A percentile compares a stretch with the other conserved stretches of the same genome.
phyloP scores from a whole-genome alignment of 2,113 vertebrate genomes.

The Cryptoleucopteryx plumbea region DNA sequence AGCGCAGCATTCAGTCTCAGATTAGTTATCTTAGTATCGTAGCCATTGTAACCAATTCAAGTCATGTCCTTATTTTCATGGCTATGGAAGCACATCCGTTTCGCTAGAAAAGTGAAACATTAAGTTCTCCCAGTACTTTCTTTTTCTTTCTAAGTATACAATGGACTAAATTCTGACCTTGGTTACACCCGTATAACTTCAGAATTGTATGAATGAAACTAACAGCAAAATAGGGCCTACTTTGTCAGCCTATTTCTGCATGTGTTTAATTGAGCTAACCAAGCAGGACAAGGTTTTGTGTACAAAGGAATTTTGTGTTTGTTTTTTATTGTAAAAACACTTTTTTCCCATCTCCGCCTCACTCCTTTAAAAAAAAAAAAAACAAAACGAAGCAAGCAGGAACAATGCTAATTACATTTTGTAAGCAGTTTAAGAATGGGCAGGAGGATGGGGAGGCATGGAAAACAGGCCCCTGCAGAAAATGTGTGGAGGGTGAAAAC shows the following conservation, averaged over 20 bases:
- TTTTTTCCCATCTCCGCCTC: neutral
- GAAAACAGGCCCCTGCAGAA: slow-evolving; percentile 44
- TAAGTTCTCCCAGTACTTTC: neutral
- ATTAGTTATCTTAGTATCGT: neutral
- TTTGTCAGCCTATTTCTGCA: neutral
- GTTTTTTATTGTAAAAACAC: slow-evolving; percentile 27
- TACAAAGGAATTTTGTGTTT: slow-evolving; percentile 17
- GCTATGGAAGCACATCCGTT: neutral
- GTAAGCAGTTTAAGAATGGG: slow-evolving; percentile 44
- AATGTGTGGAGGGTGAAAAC: slow-evolving; percentile 28
- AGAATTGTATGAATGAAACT: neutral
- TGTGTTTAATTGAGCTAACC: neutral
- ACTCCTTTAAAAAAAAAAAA: neutral
- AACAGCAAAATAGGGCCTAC: neutral
- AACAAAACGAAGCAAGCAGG: neutral
- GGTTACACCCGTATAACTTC: neutral
- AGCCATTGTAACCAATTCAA: neutral
- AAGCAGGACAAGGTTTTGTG: slow-evolving; percentile 5
- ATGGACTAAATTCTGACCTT: slow-evolving; percentile 23
- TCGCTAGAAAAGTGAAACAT: slow-evolving; percentile 1
- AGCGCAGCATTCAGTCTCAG: neutral
- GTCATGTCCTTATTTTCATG: neutral
- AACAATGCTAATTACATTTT: slow-evolving; percentile 64
- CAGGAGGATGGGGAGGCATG: slow-evolving; percentile 56
- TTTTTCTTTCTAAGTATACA: neutral